These are phyloP conservation scores for Watsonalla binaria DNA, from an alignment of 2,888 invertebrate species.

Conservation along the genomic window DNA sequence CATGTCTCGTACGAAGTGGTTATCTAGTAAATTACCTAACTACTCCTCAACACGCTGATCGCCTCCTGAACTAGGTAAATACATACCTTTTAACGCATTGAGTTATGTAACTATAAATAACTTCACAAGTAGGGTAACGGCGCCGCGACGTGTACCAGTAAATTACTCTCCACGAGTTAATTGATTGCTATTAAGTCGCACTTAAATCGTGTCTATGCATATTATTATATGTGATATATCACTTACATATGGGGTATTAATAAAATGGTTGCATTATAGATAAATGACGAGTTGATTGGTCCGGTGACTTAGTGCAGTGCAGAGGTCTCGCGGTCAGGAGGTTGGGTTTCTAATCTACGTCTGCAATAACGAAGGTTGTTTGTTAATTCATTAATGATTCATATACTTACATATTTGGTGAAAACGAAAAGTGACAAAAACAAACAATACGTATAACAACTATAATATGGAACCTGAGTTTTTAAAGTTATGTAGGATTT, in stretches of 20 bases:
- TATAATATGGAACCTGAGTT: no score
- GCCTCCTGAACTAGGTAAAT: slow-evolving; percentile 9
- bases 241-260: slow-evolving; percentile 1
- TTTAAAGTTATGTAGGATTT: no score
- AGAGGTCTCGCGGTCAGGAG: background rate
- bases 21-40: slow-evolving; percentile 18
- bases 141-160: slow-evolving; percentile 19
- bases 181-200: slow-evolving; percentile 6
- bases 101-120: slow-evolving; percentile 39
- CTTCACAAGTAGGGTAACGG: slow-evolving; percentile 19
- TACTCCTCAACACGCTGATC: slow-evolving; percentile 16
- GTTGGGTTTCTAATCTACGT: background rate
- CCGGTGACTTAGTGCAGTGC: background rate
- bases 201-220: background rate
- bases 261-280: background rate
- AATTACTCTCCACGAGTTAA: slow-evolving; percentile 24
- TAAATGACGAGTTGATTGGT: background rate
- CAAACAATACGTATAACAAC: no score
- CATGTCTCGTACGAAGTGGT: slow-evolving; percentile 11
- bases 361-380: background rate
- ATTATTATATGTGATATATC: background rate
- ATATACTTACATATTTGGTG: no score
- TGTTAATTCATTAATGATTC: background rate
- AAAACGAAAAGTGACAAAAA: no score
- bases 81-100: slow-evolving; percentile 9